These are phyloP conservation scores for Octodon degus DNA, from an alignment of 2,113 vertebrate genomes.

Conservation along the genomic window DNA sequence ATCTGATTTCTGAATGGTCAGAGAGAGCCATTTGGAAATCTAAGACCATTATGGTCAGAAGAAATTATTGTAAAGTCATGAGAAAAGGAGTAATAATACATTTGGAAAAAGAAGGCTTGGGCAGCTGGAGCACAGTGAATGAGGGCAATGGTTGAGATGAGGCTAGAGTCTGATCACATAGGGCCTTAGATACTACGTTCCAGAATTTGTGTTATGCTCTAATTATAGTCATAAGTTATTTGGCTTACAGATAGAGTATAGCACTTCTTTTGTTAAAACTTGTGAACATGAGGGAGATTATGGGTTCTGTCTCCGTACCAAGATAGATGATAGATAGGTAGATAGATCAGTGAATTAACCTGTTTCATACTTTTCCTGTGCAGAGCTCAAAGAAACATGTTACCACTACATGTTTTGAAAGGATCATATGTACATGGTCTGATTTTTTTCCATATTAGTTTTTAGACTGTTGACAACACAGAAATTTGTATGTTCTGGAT, in stretches of 20 bases:
- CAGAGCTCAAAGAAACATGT: conserved; percentile 29
- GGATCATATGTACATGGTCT: background rate
- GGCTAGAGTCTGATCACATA: background rate
- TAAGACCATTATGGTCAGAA: conserved; percentile 28
- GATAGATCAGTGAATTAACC: background rate
- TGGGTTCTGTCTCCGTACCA: background rate
- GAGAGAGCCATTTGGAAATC: background rate
- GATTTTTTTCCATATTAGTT: background rate
- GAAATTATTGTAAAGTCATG: background rate
- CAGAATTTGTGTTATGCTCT: conserved; percentile 38
- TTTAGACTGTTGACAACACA: background rate
- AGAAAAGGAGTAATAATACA: background rate
- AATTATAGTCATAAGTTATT: background rate
- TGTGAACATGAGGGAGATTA: background rate
- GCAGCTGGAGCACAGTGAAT: background rate
- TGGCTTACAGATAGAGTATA: background rate
- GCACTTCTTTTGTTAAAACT: conserved; percentile 19
- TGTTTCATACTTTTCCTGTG: background rate
- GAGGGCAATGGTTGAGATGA: background rate
- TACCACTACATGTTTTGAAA: conserved; percentile 15
- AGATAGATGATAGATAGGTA: background rate
- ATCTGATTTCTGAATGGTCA: conserved; percentile 22
- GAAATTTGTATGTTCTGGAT: conserved; percentile 9
- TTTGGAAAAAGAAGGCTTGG: background rate
- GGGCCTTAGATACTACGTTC: background rate